Percentiles rank a stretch among this genome's conserved stretches.
Conservation (phyloP, 2,797 vertebrate species). For the Jordanella pulchra region DNA sequence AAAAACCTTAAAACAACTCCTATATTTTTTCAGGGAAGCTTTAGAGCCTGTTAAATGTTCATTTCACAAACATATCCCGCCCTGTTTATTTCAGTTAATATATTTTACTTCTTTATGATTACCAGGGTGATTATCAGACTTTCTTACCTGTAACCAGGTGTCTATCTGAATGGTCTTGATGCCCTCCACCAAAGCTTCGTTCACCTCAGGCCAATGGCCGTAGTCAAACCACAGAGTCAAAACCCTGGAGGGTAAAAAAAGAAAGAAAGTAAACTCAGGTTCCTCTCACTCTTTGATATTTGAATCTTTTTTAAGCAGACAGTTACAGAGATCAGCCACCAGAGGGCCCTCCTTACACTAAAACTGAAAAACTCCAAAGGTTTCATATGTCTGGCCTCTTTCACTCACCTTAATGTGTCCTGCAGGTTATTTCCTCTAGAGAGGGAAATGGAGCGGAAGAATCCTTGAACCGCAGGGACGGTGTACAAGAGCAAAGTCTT, state of each 20-base stretch:
- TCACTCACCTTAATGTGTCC: constrained; percentile 91
- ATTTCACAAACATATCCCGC: not conserved
- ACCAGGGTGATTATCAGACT: not conserved
- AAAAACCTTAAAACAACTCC: not conserved
- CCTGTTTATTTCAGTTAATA: not conserved
- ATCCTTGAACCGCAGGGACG: constrained; percentile 97
- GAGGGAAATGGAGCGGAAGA: constrained; percentile 97
- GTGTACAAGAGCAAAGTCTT: constrained; percentile 96
- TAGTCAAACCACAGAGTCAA: constrained; percentile 99
- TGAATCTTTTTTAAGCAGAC: not conserved
- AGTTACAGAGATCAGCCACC: constrained; percentile 50
- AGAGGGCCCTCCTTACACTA: constrained; percentile 62
- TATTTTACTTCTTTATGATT: not conserved
- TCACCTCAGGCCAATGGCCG: constrained; percentile 98
- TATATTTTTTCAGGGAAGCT: not conserved
- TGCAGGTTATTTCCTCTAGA: constrained; percentile 98
- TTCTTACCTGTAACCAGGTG: constrained; percentile 94
- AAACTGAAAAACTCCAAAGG: not conserved
- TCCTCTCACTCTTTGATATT: not conserved
- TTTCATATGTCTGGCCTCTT: not conserved
- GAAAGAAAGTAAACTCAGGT: not conserved
- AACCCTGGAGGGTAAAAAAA: constrained; percentile 79
- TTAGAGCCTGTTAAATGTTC: not conserved
- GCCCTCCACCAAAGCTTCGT: constrained; percentile 96
- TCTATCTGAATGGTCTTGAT: constrained; percentile 99